Evolutionary conservation across 2,888 invertebrate genomes (phyloP), one percentile per base, ranked within the genome.

Genomic region (Oegoconia quadripuncta): DNA sequence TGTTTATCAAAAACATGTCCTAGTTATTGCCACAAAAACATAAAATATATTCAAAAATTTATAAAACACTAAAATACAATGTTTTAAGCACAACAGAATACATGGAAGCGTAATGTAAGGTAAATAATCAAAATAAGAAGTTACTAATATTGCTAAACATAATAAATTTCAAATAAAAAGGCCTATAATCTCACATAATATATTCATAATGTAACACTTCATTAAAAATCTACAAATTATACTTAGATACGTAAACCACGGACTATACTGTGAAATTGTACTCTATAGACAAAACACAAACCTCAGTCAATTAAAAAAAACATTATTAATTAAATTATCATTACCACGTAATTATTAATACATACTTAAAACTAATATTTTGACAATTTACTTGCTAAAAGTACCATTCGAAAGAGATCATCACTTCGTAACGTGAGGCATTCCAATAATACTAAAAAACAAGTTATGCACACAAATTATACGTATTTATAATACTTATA

Each of bases 371-470:
- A n/a, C 11, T 25, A 22, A 22, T 22, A 22, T 22, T 9, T 5
- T n/a, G 27, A 27, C 13, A 13, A 27, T 13, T n/a, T 20, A 36
- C 40, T 32, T 40, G 36, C 23, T 41, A 30, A 30, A 54, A 68
- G 64, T 71, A 74, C 64, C 64, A 63, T 69, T 67, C 59, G 48
- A 61, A 60, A 65, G 76, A 76, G 75, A 76, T 75, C 76, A 74
- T 54, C 59, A 52, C 55, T 48, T 39, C 18, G 12, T 22, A 12
- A 41, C 30, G 39, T 46, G 35, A 47, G 32, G 30, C 37, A 48
- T 42, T 56, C 49, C 56, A 52, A 56, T 50, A 57, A 59, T 59
- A 60, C 55, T 58, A 48, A 49, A 46, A 48, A 55, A 54, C 54
- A 55, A 56, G 50, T 46, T 44, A 41, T 36, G 34, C 37, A 38